phyloP scores from a whole-genome alignment of 1,140 invertebrate genomes.

The Sycobia sp. region DNA sequence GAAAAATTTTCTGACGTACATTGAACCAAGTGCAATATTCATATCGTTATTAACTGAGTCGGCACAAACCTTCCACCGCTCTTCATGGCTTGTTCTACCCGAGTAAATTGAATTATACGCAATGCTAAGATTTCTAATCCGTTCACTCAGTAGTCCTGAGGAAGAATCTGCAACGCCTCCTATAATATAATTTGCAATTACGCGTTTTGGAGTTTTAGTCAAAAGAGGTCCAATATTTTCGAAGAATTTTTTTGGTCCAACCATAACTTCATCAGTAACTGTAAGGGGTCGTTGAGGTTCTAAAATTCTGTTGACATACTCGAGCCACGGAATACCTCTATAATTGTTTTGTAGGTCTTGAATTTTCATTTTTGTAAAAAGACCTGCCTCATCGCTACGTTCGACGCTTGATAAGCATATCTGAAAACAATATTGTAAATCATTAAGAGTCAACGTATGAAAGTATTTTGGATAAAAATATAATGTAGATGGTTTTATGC shows the following conservation, averaged over 20 bases:
- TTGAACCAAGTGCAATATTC: too few relatives aligned
- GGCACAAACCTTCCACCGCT: conserved; percentile 87
- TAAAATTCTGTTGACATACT: conserved; percentile 79
- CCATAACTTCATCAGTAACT: conserved; percentile 76
- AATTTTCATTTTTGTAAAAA: conserved; percentile 89
- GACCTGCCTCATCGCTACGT: too few relatives aligned
- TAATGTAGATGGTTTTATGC: too few relatives aligned
- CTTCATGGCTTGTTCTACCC: conserved; percentile 65
- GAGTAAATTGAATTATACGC: too few relatives aligned
- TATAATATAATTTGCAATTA: conserved; percentile 69
- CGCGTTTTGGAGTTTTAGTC: conserved; percentile 64
- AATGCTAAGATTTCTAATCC: too few relatives aligned
- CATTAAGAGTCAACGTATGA: too few relatives aligned
- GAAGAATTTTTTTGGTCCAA: conserved; percentile 79
- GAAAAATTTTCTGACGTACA: too few relatives aligned
- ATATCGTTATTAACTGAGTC: too few relatives aligned
- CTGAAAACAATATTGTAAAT: too few relatives aligned
- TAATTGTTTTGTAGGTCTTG: conserved; percentile 74
- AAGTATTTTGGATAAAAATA: too few relatives aligned
- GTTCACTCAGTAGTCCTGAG: too few relatives aligned
- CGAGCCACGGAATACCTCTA: conserved; percentile 76
- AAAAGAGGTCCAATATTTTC: conserved; percentile 68
- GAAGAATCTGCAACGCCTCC: conserved; percentile 75
- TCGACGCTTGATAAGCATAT: too few relatives aligned
- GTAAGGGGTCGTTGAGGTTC: conserved; percentile 65